Conservation (phyloP, 2,797 vertebrate genomes). For the Todus mexicanus region DNA sequence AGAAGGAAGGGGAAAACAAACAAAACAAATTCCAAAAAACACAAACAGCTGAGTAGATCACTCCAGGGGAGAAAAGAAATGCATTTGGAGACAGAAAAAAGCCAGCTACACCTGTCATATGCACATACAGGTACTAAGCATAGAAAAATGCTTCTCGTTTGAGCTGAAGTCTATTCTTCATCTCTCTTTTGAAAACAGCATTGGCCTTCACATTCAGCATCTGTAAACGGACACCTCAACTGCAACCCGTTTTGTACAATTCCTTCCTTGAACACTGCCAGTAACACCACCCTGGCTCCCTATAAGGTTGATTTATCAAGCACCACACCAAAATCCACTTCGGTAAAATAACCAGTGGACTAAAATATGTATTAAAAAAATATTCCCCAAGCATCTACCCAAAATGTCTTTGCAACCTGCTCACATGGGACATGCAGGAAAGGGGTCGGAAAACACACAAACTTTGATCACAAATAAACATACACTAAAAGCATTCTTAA, state of each 20-base stretch:
- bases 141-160: not conserved
- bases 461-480: not conserved
- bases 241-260: not conserved
- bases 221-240: not conserved
- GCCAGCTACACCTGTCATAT: not conserved
- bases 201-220: not conserved
- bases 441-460: not conserved
- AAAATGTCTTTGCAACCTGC: not conserved
- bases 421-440: not conserved
- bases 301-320: not conserved
- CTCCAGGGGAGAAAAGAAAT: not conserved
- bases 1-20: rapidly evolving
- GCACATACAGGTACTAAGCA: not conserved
- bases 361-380: not conserved
- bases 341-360: not conserved
- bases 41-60: not conserved
- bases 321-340: not conserved
- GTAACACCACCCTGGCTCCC: not conserved
- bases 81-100: rapidly evolving
- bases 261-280: not conserved
- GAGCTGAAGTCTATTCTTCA: not conserved
- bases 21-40: not conserved
- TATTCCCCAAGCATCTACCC: not conserved
- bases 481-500: not conserved
- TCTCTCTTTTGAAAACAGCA: not conserved